A percentile compares a stretch with the other conserved stretches of the same genome.
Conservation (phyloP, 2,113 vertebrate species). For the Thalassarche chlororhynchos region DNA sequence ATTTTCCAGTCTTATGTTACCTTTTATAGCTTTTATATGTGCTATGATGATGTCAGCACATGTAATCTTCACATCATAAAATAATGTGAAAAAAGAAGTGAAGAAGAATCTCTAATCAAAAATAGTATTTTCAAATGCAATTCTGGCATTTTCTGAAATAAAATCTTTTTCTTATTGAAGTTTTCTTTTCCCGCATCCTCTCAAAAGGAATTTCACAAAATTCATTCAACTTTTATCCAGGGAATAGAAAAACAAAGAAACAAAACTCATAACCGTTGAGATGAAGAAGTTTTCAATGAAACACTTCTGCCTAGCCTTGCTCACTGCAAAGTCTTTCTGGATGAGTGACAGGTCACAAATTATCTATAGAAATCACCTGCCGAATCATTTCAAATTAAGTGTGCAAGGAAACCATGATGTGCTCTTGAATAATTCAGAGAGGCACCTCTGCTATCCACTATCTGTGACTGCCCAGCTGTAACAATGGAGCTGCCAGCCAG, state of each 20-base stretch:
- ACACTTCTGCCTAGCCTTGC: not conserved
- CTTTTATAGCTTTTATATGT: not conserved
- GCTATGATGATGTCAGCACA: not conserved
- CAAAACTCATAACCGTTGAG: not conserved
- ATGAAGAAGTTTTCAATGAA: not conserved
- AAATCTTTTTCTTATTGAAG: not conserved
- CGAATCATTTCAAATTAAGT: not conserved
- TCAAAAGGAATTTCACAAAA: not conserved
- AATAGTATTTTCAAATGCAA: not conserved
- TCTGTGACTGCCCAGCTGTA: not conserved
- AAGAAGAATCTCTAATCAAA: not conserved
- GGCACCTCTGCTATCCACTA: not conserved
- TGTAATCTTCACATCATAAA: not conserved
- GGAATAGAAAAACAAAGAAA: not conserved
- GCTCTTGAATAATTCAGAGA: not conserved
- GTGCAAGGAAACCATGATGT: not conserved
- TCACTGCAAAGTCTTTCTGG: not conserved
- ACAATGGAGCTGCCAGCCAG: not conserved
- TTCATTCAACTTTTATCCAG: not conserved
- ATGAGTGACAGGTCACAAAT: constrained; percentile 2
- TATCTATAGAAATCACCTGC: constrained; percentile 23
- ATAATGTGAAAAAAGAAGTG: not conserved
- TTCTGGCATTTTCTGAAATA: not conserved
- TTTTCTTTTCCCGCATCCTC: not conserved
- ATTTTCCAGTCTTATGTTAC: not conserved